Evolutionary conservation across 2,113 vertebrate species (phyloP).

Genomic region (Oryzias melastigma): DNA sequence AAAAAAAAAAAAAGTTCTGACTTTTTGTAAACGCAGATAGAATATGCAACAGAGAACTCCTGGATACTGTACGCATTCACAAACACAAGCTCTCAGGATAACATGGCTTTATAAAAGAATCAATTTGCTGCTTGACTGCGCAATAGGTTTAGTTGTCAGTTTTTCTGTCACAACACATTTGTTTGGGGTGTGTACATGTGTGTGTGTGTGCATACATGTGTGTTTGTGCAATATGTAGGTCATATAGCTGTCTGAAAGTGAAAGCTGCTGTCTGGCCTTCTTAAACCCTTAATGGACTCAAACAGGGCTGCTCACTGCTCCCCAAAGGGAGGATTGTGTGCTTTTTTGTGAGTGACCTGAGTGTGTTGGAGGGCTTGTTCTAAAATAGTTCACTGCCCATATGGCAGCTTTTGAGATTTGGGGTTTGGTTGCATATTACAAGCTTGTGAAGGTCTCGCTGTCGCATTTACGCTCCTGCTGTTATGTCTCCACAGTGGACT

Average conservation of each 20-base stretch:
- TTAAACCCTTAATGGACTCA: slow-evolving; percentile 58
- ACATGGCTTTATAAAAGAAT: slow-evolving; percentile 41
- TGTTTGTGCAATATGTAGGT: slow-evolving; percentile 33
- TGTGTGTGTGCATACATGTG: slow-evolving; percentile 8
- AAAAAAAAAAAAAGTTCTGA: no score
- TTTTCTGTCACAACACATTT: slow-evolving; percentile 38
- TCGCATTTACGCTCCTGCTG: not conserved
- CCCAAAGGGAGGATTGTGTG: slow-evolving; percentile 14
- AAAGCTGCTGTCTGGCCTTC: slow-evolving; percentile 55
- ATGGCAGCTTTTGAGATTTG: slow-evolving; percentile 45
- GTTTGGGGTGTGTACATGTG: slow-evolving; percentile 11
- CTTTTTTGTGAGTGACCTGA: slow-evolving; percentile 17
- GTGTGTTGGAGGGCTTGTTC: slow-evolving; percentile 17
- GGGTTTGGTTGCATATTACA: slow-evolving; percentile 35
- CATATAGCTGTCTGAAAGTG: slow-evolving; percentile 48
- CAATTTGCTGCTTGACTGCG: slow-evolving; percentile 52
- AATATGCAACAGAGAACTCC: not conserved
- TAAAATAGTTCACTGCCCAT: slow-evolving; percentile 48
- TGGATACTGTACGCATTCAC: slow-evolving; percentile 6
- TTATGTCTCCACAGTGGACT: no score
- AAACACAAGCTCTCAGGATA: slow-evolving; percentile 8
- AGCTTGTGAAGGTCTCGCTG: slow-evolving; percentile 3
- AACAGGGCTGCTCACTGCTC: slow-evolving; percentile 16
- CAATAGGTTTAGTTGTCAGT: slow-evolving; percentile 48
- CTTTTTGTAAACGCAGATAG: slow-evolving; percentile 5